Conservation (phyloP, 1,140 invertebrate species). For the Eriocheir sinensis region DNA sequence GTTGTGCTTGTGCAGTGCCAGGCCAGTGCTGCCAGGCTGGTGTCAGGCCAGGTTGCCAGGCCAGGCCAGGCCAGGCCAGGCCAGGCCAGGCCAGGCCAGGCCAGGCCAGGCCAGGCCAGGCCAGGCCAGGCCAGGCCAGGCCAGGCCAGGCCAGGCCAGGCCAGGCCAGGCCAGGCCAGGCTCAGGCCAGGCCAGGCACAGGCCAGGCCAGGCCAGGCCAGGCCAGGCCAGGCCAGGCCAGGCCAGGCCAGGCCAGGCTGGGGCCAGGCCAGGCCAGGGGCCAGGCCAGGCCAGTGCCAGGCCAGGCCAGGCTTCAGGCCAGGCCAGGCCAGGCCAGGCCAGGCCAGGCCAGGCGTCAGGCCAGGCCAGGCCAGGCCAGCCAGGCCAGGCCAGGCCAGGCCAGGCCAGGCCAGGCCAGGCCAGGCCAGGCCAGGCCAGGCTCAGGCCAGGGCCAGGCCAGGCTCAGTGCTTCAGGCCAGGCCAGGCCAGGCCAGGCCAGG, state of each 20-base stretch:
- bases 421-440: slow-evolving; percentile 64
- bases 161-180: slow-evolving; percentile 3
- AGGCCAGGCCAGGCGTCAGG: slow-evolving; percentile 36
- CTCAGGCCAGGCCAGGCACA: neutral
- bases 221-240: slow-evolving; percentile 38
- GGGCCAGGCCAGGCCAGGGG: slow-evolving; percentile 77
- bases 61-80: slow-evolving; percentile 62
- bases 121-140: slow-evolving; percentile 77
- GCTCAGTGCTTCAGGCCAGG: slow-evolving; percentile 77
- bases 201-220: neutral
- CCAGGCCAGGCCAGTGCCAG: slow-evolving; percentile 68
- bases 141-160: slow-evolving; percentile 66
- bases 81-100: slow-evolving; percentile 78
- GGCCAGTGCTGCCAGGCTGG: slow-evolving; percentile 76
- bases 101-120: slow-evolving; percentile 79
- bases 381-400: slow-evolving; percentile 68
- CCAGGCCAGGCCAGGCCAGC: slow-evolving; percentile 68
- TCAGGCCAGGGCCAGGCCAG: slow-evolving; percentile 77
- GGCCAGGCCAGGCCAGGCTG: slow-evolving; percentile 78
- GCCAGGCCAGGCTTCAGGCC: slow-evolving; percentile 69
- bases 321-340: slow-evolving; percentile 73
- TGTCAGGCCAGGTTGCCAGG: slow-evolving; percentile 79
- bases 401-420: slow-evolving; percentile 63
- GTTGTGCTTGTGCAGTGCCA: no score
- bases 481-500: slow-evolving; percentile 79